phyloP scores from a whole-genome alignment of 2,888 invertebrate species.

The Athetis lepigone region DNA sequence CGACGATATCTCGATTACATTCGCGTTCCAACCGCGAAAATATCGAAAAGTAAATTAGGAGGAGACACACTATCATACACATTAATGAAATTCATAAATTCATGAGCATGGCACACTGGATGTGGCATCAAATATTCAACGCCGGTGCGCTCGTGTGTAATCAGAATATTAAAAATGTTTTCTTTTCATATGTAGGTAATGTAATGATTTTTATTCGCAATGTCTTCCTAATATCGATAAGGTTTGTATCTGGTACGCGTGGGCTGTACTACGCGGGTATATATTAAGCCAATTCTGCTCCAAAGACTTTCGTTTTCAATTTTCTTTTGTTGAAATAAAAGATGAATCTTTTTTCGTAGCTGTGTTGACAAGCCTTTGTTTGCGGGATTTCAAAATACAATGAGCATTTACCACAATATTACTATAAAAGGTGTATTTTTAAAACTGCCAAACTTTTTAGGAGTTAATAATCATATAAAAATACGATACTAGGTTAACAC shows the following conservation, averaged over 20 bases:
- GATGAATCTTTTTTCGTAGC: conserved; percentile 4
- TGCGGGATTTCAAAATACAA: background rate
- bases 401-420: background rate
- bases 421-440: too few relatives aligned
- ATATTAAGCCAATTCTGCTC: conserved; percentile 4
- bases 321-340: conserved; percentile 11
- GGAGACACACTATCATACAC: conserved; percentile 60
- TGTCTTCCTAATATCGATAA: conserved; percentile 36
- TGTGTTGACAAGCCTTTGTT: conserved; percentile 13
- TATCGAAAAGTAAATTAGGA: conserved; percentile 64
- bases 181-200: conserved; percentile 69
- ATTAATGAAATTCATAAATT: conserved; percentile 83
- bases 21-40: conserved; percentile 41
- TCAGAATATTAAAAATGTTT: conserved; percentile 80
- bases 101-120: conserved; percentile 66
- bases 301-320: background rate
- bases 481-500: too few relatives aligned
- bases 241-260: conserved; percentile 30
- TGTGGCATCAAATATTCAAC: conserved; percentile 76
- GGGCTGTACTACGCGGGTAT: conserved; percentile 10
- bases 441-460: too few relatives aligned
- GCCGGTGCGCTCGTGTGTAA: conserved; percentile 64
- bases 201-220: conserved; percentile 51
- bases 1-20: conserved; percentile 46
- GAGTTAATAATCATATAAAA: too few relatives aligned